phyloP scores from a whole-genome alignment of 2,888 invertebrate genomes.

The Sesamia inferens region DNA sequence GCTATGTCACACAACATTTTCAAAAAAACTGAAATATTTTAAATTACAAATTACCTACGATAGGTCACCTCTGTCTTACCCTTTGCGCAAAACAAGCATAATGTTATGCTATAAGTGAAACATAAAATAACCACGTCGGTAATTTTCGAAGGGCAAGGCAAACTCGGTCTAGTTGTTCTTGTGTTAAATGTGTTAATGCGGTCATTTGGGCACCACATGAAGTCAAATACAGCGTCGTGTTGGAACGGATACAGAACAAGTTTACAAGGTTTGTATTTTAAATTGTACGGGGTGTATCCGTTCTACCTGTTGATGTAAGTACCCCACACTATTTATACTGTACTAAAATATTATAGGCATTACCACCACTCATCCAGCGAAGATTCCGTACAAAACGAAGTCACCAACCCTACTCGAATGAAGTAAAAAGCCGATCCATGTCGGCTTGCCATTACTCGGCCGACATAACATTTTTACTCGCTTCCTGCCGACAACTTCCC shows the following conservation, averaged over 20 bases:
- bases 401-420: slow-evolving; percentile 58
- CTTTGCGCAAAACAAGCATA: not conserved
- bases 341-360: not conserved
- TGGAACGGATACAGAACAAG: too few species aligned
- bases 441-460: slow-evolving; percentile 67
- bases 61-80: not conserved
- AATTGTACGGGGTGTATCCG: too few species aligned
- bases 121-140: not conserved
- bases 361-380: not conserved
- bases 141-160: not conserved
- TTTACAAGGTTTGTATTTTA: too few species aligned
- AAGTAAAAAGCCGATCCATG: slow-evolving; percentile 64
- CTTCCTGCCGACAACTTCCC: slow-evolving; percentile 78
- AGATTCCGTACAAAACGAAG: slow-evolving; percentile 12
- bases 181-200: too few species aligned
- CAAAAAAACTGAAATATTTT: too few species aligned
- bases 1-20: not conserved
- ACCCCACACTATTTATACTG: too few species aligned
- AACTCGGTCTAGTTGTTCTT: too few species aligned
- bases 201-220: too few species aligned
- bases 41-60: not conserved
- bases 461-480: slow-evolving; percentile 77
- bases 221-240: too few species aligned
- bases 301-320: too few species aligned
- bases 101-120: not conserved